Conservation (phyloP, 2,888 invertebrate genomes). For the Acleris emargana region DNA sequence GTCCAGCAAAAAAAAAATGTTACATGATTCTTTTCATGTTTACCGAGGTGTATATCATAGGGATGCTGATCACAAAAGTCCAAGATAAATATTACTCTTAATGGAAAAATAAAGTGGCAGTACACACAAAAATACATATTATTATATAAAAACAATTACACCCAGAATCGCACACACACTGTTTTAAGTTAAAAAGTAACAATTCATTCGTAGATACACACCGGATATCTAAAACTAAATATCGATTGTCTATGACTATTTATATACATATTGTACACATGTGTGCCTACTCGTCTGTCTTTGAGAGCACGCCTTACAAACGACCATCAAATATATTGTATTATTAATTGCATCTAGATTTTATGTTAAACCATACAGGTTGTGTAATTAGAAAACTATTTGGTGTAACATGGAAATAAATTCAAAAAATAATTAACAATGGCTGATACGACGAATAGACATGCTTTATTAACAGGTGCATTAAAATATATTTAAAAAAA, state of each 20-base stretch:
- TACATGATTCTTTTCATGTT: no score
- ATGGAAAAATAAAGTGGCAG: neutral
- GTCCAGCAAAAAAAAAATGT: no score
- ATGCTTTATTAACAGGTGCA: slow-evolving; percentile 46
- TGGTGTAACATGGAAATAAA: slow-evolving; percentile 15
- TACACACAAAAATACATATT: slow-evolving; percentile 39
- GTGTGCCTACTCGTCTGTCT: slow-evolving; percentile 53
- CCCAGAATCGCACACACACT: slow-evolving; percentile 56
- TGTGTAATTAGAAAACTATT: slow-evolving; percentile 11
- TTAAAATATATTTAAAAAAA: slow-evolving; percentile 50
- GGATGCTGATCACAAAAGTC: no score
- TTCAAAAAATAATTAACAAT: slow-evolving; percentile 43
- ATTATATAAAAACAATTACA: slow-evolving; percentile 51
- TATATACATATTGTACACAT: slow-evolving; percentile 79
- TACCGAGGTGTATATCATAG: no score
- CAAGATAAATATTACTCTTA: no score
- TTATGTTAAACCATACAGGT: neutral
- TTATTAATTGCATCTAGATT: slow-evolving; percentile 25
- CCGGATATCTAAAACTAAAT: slow-evolving; percentile 61
- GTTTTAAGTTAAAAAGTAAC: slow-evolving; percentile 58
- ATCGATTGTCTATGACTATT: slow-evolving; percentile 64
- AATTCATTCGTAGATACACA: slow-evolving; percentile 58
- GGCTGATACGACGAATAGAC: slow-evolving; percentile 28
- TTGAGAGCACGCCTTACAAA: slow-evolving; percentile 29
- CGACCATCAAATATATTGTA: slow-evolving; percentile 18